Conservation (phyloP, 2,888 invertebrate genomes). For the Lacanobia oleracea region DNA sequence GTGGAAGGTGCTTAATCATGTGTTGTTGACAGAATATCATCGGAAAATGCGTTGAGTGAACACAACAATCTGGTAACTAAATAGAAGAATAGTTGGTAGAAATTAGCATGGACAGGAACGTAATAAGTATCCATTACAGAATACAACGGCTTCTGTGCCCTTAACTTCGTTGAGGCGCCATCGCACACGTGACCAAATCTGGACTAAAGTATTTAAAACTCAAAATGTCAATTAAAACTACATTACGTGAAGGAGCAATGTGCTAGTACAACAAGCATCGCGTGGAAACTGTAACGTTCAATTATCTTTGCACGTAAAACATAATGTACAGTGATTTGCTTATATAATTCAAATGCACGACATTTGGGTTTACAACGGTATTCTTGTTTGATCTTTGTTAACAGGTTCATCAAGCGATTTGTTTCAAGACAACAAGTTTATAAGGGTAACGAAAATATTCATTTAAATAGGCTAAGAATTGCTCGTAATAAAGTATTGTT, state of each 20-base stretch:
- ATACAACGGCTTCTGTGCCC: not conserved
- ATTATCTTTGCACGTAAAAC: too few species aligned
- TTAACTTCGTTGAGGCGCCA: not conserved
- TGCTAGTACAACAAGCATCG: conserved; percentile 2
- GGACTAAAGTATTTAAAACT: conserved; percentile 1
- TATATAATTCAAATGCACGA: conserved; percentile 12
- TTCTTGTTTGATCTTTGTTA: conserved; percentile 16
- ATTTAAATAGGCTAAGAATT: conserved; percentile 10
- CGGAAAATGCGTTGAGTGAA: not conserved
- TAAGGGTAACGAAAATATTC: conserved; percentile 3
- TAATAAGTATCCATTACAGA: conserved; percentile 8
- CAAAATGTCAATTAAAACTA: not conserved
- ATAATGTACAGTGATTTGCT: not conserved
- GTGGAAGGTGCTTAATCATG: conserved; percentile 35
- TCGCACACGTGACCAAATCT: not conserved
- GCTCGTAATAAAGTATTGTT: conserved; percentile 32
- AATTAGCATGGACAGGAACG: conserved; percentile 6
- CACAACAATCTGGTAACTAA: conserved; percentile 23
- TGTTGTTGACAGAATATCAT: conserved; percentile 40
- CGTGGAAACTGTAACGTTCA: conserved; percentile 22
- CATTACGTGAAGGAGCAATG: conserved; percentile 4
- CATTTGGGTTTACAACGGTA: conserved; percentile 1
- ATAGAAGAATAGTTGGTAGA: not conserved
- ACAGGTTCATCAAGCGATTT: conserved; percentile 18
- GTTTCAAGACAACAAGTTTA: not conserved